These are phyloP conservation scores for Ceratina japonica DNA, from an alignment of 1,140 invertebrate genomes.

Conservation along the genomic window DNA sequence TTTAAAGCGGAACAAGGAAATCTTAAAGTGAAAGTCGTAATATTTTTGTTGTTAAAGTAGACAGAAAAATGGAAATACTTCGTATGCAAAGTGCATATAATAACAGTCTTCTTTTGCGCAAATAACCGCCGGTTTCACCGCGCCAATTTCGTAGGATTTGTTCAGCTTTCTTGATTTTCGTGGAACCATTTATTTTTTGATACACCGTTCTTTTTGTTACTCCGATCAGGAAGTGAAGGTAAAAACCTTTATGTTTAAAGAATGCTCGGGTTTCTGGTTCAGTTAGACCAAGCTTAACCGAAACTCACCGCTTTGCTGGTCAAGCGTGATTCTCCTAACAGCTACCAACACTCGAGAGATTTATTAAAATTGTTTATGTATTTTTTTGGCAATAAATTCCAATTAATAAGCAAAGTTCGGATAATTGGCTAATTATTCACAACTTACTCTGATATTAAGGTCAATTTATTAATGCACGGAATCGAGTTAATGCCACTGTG, in stretches of 20 bases:
- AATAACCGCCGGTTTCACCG: background rate
- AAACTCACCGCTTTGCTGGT: background rate
- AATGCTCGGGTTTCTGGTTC: slow-evolving; percentile 10
- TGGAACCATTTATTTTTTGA: slow-evolving; percentile 21
- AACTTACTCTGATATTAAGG: slow-evolving; percentile 19
- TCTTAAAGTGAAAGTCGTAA: too few species aligned
- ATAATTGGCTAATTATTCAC: too few species aligned
- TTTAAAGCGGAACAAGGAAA: too few species aligned
- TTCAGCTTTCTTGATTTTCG: slow-evolving; percentile 34
- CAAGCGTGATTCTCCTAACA: background rate
- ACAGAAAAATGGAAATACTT: background rate
- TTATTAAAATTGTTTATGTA: background rate
- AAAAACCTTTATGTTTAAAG: slow-evolving; percentile 28
- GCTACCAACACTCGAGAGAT: background rate
- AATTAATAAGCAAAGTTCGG: background rate
- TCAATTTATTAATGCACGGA: slow-evolving; percentile 15
- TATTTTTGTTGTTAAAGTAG: too few species aligned
- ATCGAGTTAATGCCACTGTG: slow-evolving; percentile 33
- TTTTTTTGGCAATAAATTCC: background rate
- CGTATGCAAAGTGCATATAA: background rate
- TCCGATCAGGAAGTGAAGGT: slow-evolving; percentile 5
- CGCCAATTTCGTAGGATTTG: background rate
- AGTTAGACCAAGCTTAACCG: background rate
- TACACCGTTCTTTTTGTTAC: background rate
- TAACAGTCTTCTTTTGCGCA: background rate